Base-by-base conservation (phyloP, 2,888 invertebrate species). In the Lycocerus yunnanus region DNA sequence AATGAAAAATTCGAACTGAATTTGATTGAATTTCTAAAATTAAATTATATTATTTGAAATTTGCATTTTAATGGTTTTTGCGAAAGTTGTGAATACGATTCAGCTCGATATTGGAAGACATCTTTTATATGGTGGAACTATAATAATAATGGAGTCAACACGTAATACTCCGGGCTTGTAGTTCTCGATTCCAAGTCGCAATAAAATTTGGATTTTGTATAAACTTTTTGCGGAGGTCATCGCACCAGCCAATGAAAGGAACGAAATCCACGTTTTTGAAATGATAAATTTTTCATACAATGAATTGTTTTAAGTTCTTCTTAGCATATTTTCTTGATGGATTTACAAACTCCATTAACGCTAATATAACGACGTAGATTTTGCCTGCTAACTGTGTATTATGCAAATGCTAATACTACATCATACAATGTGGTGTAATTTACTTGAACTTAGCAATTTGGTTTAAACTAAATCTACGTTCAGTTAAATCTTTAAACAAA, bases 301-400 rank as follows among this genome's bases (percentile, higher is more conserved):
- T n/a, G 43, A 43, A 43, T 63, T 63, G 20, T 63, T 63, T 63
- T 63, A 63, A 63, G 61, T 63, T 63, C 61, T 63, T 63, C 61
- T 63, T 63, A 63, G 61, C 61, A 63, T 63, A 63, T 63, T 63
- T 63, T 63, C 61, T 63, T 63, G 61, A 63, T 63, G 61, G 61
- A 63, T 63, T 63, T 63, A 63, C 61, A 63, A 63, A 63, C 61
- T 63, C 61, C 61, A 63, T 63, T 63, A 63, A 63, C 61, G 61
- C 61, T 63, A 63, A 63, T 63, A 63, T 63, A 63, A 63, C 61
- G 61, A 63, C 61, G 61, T 20, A 63, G 61, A 63, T 63, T 63
- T 63, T 63, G 61, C 61, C 18, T 18, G 61, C 61, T 63, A 63
- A 63, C 61, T 63, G 61, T 63, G 61, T 63, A 63, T 63, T 63